A percentile compares a stretch with the other conserved stretches of the same genome.
phyloP scores from a whole-genome alignment of 2,888 invertebrate genomes.

The Cheilosia soror region DNA sequence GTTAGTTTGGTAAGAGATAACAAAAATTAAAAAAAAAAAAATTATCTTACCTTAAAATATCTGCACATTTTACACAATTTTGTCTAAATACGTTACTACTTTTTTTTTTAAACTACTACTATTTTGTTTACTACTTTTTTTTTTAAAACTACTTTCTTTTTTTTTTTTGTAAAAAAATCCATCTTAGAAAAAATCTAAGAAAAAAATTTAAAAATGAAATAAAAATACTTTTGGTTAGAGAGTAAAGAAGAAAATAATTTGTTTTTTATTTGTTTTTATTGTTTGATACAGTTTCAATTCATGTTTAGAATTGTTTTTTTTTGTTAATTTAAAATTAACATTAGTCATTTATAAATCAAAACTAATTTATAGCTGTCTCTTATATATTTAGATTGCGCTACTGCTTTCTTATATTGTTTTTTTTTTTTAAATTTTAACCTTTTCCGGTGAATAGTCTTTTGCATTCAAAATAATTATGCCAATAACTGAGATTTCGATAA shows the following conservation, averaged over 20 bases:
- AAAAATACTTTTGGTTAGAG: constrained; percentile 71
- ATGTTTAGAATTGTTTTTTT: constrained; percentile 20
- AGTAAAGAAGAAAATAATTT: constrained; percentile 59
- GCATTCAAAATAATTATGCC: constrained; percentile 32
- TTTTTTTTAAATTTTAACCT: constrained; percentile 55
- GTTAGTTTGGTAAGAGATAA: constrained; percentile 48
- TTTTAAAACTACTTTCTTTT: constrained; percentile 28
- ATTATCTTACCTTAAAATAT: constrained; percentile 76
- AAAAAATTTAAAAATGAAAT: constrained; percentile 71
- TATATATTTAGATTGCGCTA: constrained; percentile 50
- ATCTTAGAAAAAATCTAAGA: constrained; percentile 76
- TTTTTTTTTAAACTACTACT: constrained; percentile 40
- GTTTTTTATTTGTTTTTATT: constrained; percentile 51
- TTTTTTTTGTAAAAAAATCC: constrained; percentile 57
- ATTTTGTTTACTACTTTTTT: constrained; percentile 35
- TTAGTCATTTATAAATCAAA: constrained; percentile 56
- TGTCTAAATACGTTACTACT: constrained; percentile 49
- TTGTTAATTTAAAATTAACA: constrained; percentile 66
- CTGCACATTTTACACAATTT: constrained; percentile 75
- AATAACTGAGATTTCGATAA: constrained; percentile 33
- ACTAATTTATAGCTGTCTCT: constrained; percentile 54
- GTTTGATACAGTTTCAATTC: constrained; percentile 60
- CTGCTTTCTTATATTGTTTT: constrained; percentile 27
- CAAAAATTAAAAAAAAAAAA: constrained; percentile 55
- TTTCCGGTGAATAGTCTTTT: constrained; percentile 68